Evolutionary conservation across 2,888 invertebrate genomes (phyloP).

Genomic region (Sminthurinus aureus): DNA sequence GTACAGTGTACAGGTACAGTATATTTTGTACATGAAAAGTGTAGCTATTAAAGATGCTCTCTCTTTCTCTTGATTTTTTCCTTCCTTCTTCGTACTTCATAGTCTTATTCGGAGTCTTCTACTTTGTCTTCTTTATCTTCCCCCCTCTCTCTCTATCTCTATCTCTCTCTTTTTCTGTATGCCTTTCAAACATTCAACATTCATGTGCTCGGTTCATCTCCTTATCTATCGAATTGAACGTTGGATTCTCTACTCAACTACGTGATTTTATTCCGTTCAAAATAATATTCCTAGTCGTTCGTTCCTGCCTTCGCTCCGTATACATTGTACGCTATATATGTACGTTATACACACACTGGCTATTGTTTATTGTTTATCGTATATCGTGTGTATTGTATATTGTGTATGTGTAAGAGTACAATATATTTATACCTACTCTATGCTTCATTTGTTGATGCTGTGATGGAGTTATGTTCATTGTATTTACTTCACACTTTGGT

Average conservation of each 20-base stretch:
- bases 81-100: not conserved
- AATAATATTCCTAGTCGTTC: not conserved
- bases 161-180: not conserved
- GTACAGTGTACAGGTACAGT: too few species aligned
- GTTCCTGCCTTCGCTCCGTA: not conserved
- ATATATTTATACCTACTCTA: not conserved
- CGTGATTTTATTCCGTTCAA: not conserved
- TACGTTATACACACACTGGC: not conserved
- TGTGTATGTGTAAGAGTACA: not conserved
- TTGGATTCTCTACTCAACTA: not conserved
- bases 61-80: slow-evolving; percentile 3
- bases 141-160: too few species aligned
- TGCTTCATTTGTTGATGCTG: not conserved
- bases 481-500: not conserved
- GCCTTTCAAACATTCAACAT: not conserved
- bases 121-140: not conserved
- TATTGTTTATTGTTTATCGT: not conserved
- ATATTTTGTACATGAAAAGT: not conserved
- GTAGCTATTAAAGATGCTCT: not conserved
- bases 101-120: too few species aligned
- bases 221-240: slow-evolving; percentile 3
- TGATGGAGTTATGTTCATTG: not conserved
- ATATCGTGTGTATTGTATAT: not conserved
- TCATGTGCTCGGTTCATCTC: not conserved
- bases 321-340: not conserved